These are phyloP conservation scores for Maniola jurtina DNA, from an alignment of 1,140 invertebrate species.

Conservation along the genomic window DNA sequence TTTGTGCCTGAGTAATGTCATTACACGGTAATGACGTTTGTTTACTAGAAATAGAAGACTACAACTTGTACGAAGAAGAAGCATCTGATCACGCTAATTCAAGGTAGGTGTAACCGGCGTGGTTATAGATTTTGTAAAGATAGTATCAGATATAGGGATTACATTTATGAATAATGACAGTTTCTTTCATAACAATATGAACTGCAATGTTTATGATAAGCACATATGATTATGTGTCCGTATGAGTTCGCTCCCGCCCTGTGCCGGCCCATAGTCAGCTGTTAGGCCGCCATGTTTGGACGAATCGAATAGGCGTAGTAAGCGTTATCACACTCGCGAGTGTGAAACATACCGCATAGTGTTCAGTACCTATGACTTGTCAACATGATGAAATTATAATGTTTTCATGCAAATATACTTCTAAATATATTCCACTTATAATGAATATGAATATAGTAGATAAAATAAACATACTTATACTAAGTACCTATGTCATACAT, in stretches of 20 bases:
- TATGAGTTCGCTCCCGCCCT: constrained; percentile 63
- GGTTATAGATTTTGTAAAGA: constrained; percentile 44
- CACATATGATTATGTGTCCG: constrained; percentile 34
- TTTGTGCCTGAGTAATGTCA: constrained; percentile 72
- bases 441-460: background rate
- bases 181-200: constrained; percentile 20
- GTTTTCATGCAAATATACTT: background rate
- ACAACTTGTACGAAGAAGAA: constrained; percentile 76
- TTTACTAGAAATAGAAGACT: constrained; percentile 77
- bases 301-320: constrained; percentile 76
- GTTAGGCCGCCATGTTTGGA: constrained; percentile 79
- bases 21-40: constrained; percentile 77
- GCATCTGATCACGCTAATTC: constrained; percentile 76
- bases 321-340: constrained; percentile 38
- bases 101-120: constrained; percentile 74
- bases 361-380: background rate
- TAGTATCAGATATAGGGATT: constrained; percentile 2
- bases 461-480: background rate
- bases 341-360: background rate
- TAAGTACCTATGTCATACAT: background rate
- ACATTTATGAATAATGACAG: background rate
- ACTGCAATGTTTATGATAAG: constrained; percentile 25
- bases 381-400: constrained; percentile 3
- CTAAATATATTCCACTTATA: background rate
- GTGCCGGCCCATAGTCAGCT: constrained; percentile 79